Percentiles rank a stretch among this genome's conserved stretches.
Evolutionary conservation across 2,888 invertebrate genomes (phyloP).

Genomic region (Epinotia brunnichana): DNA sequence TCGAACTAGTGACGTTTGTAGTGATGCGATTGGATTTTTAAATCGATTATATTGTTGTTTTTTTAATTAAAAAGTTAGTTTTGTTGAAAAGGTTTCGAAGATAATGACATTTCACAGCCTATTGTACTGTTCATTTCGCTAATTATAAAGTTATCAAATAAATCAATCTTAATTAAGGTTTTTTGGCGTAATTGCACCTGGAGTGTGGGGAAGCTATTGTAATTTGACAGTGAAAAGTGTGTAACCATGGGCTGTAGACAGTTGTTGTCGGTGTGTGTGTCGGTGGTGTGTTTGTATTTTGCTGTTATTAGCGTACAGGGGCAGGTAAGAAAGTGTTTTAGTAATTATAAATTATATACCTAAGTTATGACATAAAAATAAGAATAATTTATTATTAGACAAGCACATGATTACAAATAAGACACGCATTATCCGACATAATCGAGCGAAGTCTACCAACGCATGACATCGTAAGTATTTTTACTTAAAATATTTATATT

Average conservation of each 20-base stretch:
- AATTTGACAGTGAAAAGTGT: conserved; percentile 49
- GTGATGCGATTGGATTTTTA: conserved; percentile 38
- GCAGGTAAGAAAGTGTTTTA: conserved; percentile 50
- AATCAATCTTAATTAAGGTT: conserved; percentile 17
- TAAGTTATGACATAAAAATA: no score
- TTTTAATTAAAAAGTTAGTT: conserved; percentile 40
- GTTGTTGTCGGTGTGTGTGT: conserved; percentile 60
- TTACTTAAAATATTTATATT: no score
- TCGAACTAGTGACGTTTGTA: conserved; percentile 42
- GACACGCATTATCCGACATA: no score
- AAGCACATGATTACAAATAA: no score
- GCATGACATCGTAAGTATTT: no score
- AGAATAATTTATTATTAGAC: no score
- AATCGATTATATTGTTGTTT: conserved; percentile 6
- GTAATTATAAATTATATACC: no score
- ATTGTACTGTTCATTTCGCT: conserved; percentile 40
- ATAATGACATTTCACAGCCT: conserved; percentile 29
- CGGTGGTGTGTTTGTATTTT: conserved; percentile 56
- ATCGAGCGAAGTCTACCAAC: no score
- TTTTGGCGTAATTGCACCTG: conserved; percentile 24
- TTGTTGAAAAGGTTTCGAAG: background rate
- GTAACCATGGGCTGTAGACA: conserved; percentile 61
- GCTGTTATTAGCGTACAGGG: conserved; percentile 57
- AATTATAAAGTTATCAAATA: conserved; percentile 39
- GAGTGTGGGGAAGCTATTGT: conserved; percentile 45